Evolutionary conservation across 2,888 invertebrate species (phyloP), one percentile per base, ranked within the genome.

Genomic region (Argyresthia albistria): DNA sequence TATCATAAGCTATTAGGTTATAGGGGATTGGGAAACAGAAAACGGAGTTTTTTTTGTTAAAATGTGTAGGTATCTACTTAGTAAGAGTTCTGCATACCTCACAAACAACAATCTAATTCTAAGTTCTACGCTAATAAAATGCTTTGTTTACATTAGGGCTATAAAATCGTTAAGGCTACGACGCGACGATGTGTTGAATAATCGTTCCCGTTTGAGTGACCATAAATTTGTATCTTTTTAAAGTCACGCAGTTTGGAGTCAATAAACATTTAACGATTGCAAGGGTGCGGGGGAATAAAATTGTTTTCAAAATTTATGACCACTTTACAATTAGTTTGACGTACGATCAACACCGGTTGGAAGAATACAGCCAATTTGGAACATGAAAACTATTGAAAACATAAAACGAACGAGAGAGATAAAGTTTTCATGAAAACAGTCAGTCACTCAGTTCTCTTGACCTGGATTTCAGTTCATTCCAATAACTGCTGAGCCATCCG

Each of bases 151-250:
- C 77, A 80, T 77, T 77, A 68, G 60, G 63, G 74, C 73, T 81
- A 83, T 86, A 86, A 87, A 86, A 82, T 79, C 73, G 80, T 84
- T 79, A 87, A 84, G 25, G 6, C 25, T 25, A 25, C 25, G 25
- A 25, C 25, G 25, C 2, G 83, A 87, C 73, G 12, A 45, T 4
- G 83, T 87, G 86, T 84, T 82, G 82, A 84, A 82, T 86, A 82
- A 86, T 84, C 82, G 80, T 76, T 79, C 69, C 78, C 70, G 76
- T 80, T 76, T 78, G 83, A 84, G 81, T 84, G 83, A 83, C 82
- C 81, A 74, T 86, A 86, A 84, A 87, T 84, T 84, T 84, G 82
- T 84, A 73, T 81, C 81, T 84, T 87, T 84, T 86, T 80, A 82
- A 84, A 83, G 84, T 81, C 77, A 71, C 76, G 76, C 76, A 76